These are phyloP conservation scores for Amiota mariae DNA, from an alignment of 2,888 invertebrate species.

Conservation along the genomic window DNA sequence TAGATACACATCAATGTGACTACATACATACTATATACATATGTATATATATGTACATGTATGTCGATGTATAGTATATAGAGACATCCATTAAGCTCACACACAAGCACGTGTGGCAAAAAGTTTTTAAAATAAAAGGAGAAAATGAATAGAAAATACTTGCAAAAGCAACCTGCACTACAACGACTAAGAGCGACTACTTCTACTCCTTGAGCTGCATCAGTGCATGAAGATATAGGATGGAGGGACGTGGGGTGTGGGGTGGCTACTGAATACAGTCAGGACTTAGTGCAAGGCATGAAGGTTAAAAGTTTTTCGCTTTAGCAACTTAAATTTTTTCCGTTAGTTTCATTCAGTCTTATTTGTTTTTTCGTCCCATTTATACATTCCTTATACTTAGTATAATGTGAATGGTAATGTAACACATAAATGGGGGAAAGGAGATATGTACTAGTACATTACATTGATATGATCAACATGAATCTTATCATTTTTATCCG, in stretches of 20 bases:
- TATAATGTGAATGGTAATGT: conserved; percentile 15
- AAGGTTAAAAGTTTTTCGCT: conserved; percentile 67
- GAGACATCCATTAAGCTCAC: conserved; percentile 6
- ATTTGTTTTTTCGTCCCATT: background rate
- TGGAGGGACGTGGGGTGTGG: too few species aligned
- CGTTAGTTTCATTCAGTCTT: conserved; percentile 27
- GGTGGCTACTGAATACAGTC: background rate
- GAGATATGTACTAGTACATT: too few species aligned
- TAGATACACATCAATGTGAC: background rate
- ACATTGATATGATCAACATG: too few species aligned
- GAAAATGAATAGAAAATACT: background rate
- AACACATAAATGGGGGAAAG: background rate
- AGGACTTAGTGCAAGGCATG: conserved; percentile 46
- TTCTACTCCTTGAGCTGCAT: background rate
- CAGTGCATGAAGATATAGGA: too few species aligned
- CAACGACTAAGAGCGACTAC: background rate
- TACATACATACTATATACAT: background rate
- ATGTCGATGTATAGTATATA: background rate
- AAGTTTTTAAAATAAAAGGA: conserved; percentile 13
- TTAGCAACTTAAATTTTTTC: conserved; percentile 58
- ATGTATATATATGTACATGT: background rate
- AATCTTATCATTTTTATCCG: too few species aligned
- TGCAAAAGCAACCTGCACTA: conserved; percentile 9
- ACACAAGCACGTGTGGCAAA: conserved; percentile 12
- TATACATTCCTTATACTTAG: background rate